Evolutionary conservation across 2,888 invertebrate species (phyloP).

Genomic region (Arge pagana): DNA sequence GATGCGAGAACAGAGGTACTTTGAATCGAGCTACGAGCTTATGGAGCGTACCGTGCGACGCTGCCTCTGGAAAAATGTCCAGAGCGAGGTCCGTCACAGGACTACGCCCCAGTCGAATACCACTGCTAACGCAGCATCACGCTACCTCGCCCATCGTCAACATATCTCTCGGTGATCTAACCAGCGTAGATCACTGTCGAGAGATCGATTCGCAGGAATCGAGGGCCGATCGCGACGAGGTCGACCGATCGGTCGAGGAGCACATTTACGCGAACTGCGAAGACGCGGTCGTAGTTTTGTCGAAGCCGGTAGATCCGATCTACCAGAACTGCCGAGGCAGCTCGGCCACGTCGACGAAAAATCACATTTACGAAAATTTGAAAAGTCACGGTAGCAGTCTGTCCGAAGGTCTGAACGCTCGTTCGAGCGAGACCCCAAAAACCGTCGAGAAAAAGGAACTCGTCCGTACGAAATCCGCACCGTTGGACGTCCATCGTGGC

Average conservation of each 20-base stretch:
- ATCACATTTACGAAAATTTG: conserved; percentile 44
- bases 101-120: conserved; percentile 49
- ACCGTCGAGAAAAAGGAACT: conserved; percentile 40
- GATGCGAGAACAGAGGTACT: conserved; percentile 22
- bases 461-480: conserved; percentile 43
- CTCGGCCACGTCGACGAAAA: not conserved
- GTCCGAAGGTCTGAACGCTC: conserved; percentile 1
- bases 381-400: conserved; percentile 20
- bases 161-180: conserved; percentile 54
- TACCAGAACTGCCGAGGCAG: conserved; percentile 8
- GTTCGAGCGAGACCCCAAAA: not conserved
- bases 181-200: conserved; percentile 47
- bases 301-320: conserved; percentile 37
- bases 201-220: conserved; percentile 36
- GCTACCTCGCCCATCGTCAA: conserved; percentile 35
- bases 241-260: conserved; percentile 47
- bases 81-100: conserved; percentile 37
- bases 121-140: conserved; percentile 46
- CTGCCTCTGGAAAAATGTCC: conserved; percentile 30
- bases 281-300: conserved; percentile 50
- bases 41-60: conserved; percentile 46
- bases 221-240: conserved; percentile 41
- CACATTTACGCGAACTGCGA: conserved; percentile 49
- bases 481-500: conserved; percentile 49
- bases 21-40: conserved; percentile 50